Percentiles rank a stretch among this genome's conserved stretches.
Evolutionary conservation across 2,797 vertebrate species (phyloP).

Genomic region (Thalassophryne amazonica): DNA sequence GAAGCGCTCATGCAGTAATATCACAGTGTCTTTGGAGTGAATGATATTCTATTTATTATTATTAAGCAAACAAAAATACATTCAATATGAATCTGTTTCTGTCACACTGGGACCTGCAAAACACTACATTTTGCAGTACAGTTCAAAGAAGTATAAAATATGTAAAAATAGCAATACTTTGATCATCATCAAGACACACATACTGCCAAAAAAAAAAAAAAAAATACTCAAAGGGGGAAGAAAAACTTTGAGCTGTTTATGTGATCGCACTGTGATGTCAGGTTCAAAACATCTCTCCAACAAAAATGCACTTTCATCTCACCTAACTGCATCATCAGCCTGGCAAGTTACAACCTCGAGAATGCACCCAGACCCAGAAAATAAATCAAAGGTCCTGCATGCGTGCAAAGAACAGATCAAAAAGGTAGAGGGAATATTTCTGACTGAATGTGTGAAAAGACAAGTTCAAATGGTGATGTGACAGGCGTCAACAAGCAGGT

Average conservation of each 20-base stretch:
- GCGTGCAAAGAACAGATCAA: constrained; percentile 46
- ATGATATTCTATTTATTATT: too few species aligned
- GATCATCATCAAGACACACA: constrained; percentile 44
- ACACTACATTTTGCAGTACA: constrained; percentile 18
- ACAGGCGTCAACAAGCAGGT: not conserved
- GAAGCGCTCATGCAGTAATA: too few species aligned
- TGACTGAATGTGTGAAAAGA: constrained; percentile 34
- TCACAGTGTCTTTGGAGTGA: not conserved
- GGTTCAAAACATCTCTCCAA: constrained; percentile 44
- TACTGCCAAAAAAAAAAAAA: constrained; percentile 43
- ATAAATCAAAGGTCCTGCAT: constrained; percentile 43
- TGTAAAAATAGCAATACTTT: constrained; percentile 53
- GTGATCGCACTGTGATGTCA: constrained; percentile 25
- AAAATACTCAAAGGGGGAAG: constrained; percentile 21
- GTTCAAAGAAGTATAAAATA: constrained; percentile 25
- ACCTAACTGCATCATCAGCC: constrained; percentile 33
- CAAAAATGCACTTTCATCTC: constrained; percentile 69
- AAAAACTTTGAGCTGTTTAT: constrained; percentile 39
- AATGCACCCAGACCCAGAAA: constrained; percentile 25
- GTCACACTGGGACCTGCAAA: constrained; percentile 4
- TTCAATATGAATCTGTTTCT: constrained; percentile 4
- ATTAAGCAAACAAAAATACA: not conserved
- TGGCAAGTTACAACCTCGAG: constrained; percentile 30
- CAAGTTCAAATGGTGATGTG: constrained; percentile 15
- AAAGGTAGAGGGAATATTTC: constrained; percentile 22